Conservation (phyloP, 2,113 vertebrate genomes). For the Oryzias javanicus region DNA sequence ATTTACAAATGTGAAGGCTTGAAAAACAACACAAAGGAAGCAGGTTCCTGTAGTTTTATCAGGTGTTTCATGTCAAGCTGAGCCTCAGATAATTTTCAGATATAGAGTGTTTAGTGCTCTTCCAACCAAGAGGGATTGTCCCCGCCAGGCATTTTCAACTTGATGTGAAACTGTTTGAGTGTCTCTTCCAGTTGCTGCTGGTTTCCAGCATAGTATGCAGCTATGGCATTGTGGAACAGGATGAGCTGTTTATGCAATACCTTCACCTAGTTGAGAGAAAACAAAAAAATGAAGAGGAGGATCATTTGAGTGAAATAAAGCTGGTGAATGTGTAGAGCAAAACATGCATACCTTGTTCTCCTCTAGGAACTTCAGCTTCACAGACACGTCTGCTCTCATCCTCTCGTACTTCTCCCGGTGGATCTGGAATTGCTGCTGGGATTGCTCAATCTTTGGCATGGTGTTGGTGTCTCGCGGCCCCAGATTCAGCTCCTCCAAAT, state of each 20-base stretch:
- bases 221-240: slow-evolving; percentile 96
- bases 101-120: slow-evolving; percentile 80
- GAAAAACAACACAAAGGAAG: slow-evolving; percentile 34
- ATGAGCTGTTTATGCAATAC: slow-evolving; percentile 97
- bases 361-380: slow-evolving; percentile 96
- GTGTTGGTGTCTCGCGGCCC: slow-evolving; percentile 91
- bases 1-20: slow-evolving; percentile 39
- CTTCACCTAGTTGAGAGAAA: slow-evolving; percentile 83
- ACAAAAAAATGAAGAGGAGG: neutral
- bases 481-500: slow-evolving; percentile 94
- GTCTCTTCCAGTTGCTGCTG: slow-evolving; percentile 98
- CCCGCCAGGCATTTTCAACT: slow-evolving; percentile 94
- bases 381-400: slow-evolving; percentile 90
- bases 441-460: slow-evolving; percentile 92
- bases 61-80: slow-evolving; percentile 36
- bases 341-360: slow-evolving; percentile 90
- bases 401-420: slow-evolving; percentile 95
- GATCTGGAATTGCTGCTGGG: slow-evolving; percentile 89
- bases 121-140: slow-evolving; percentile 95
- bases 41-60: slow-evolving; percentile 41
- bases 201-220: slow-evolving; percentile 95
- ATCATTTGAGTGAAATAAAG: neutral
- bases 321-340: neutral
- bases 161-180: slow-evolving; percentile 98
- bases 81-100: neutral